phyloP scores from a whole-genome alignment of 2,888 invertebrate genomes.

The Drosophila kambysellisi region DNA sequence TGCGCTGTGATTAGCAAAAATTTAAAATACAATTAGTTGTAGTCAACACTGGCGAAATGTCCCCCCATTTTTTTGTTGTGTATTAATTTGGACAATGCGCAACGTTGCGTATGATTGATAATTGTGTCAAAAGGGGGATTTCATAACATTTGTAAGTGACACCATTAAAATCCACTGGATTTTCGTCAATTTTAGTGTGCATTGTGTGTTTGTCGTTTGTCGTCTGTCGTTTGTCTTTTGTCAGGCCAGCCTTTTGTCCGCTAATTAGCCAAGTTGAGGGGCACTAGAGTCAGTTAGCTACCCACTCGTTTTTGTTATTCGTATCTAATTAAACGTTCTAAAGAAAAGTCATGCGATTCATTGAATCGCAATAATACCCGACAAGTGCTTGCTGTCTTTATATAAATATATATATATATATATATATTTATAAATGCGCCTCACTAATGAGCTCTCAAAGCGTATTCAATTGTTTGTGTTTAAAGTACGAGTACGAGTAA shows the following conservation, averaged over 20 bases:
- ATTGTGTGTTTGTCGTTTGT: conserved; percentile 3
- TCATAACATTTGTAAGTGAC: conserved; percentile 69
- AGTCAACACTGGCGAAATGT: conserved; percentile 25
- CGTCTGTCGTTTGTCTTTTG: conserved; percentile 10
- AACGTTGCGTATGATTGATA: conserved; percentile 78
- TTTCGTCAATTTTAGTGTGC: conserved; percentile 38
- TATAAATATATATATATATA: conserved; percentile 1
- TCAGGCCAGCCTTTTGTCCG: conserved; percentile 19
- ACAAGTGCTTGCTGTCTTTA: conserved; percentile 7
- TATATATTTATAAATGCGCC: background rate
- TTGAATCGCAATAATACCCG: conserved; percentile 65
- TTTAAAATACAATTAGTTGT: conserved; percentile 38
- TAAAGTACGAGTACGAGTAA: conserved; percentile 27
- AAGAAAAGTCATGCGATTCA: conserved; percentile 79
- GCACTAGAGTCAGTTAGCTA: conserved; percentile 58
- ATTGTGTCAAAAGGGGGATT: conserved; percentile 68
- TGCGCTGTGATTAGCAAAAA: conserved; percentile 22
- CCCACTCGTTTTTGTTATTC: conserved; percentile 67
- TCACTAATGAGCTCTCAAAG: conserved; percentile 12
- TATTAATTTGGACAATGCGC: conserved; percentile 51
- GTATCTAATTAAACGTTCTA: conserved; percentile 79
- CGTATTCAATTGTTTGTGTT: conserved; percentile 37
- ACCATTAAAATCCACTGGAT: conserved; percentile 54
- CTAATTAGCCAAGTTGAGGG: background rate
- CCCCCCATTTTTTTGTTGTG: background rate